Evolutionary conservation across 30 jellyfish, hydroid and myxozoan genomes (phyloP).

Genomic region (Aurelia aurita complex sp. Pacific): DNA sequence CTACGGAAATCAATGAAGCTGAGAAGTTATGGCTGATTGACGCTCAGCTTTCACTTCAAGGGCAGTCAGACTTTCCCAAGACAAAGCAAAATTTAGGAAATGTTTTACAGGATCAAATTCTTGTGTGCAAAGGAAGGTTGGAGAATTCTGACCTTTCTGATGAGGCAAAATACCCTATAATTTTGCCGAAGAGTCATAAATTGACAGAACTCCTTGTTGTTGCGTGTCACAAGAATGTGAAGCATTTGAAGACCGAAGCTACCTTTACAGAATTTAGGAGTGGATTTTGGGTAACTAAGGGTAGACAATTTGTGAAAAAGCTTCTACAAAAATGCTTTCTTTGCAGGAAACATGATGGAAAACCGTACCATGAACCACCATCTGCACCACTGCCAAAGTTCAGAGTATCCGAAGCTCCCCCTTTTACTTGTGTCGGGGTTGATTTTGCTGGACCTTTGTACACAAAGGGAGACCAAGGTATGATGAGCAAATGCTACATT

Average conservation of each 20-base stretch:
- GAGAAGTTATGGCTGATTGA: neutral
- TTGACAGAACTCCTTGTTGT: neutral
- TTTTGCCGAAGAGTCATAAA: neutral
- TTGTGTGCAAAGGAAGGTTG: neutral
- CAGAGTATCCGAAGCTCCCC: neutral
- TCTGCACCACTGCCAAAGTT: neutral
- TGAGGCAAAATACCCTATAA: neutral
- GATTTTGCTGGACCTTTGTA: slow-evolving; percentile 39
- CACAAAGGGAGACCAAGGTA: neutral
- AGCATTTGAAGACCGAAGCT: neutral
- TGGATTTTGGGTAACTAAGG: neutral
- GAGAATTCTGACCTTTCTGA: neutral
- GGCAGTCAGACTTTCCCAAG: neutral
- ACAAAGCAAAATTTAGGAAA: neutral
- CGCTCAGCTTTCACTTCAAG: neutral
- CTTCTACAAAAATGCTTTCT: neutral
- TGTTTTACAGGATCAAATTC: neutral
- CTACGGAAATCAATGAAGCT: neutral
- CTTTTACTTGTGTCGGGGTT: slow-evolving; percentile 22
- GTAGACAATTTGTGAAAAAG: slow-evolving; percentile 8
- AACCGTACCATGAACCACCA: neutral
- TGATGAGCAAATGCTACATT: slow-evolving; percentile 10
- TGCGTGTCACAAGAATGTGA: neutral
- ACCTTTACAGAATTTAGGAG: neutral
- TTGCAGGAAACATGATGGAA: neutral